Evolutionary conservation across 2,888 invertebrate genomes (phyloP).

Genomic region (Dinocampus coccinellae): DNA sequence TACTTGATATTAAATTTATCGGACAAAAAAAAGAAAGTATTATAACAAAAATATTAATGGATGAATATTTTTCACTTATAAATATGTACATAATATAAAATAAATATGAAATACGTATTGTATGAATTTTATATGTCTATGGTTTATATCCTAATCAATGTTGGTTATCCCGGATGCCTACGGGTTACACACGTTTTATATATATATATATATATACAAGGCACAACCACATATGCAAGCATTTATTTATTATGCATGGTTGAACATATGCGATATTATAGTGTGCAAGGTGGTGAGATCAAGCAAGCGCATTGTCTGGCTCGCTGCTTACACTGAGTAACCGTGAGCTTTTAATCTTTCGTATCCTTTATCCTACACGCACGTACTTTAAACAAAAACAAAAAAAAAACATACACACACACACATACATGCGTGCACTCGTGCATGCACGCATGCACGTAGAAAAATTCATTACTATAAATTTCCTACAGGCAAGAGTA

Average conservation of each 20-base stretch:
- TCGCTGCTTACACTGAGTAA: background rate
- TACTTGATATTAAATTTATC: conserved; percentile 1
- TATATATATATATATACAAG: too few relatives aligned
- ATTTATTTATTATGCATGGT: conserved; percentile 25
- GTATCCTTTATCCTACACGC: background rate
- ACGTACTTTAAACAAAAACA: too few relatives aligned
- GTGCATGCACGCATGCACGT: too few relatives aligned
- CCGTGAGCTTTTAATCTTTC: background rate
- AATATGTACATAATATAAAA: background rate
- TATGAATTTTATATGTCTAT: too few relatives aligned
- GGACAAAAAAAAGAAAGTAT: background rate
- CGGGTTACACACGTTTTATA: background rate
- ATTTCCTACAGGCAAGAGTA: too few relatives aligned
- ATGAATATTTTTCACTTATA: background rate
- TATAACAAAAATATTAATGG: conserved; percentile 41
- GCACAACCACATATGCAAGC: background rate
- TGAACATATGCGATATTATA: background rate
- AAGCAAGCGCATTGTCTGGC: background rate
- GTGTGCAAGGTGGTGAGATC: conserved; percentile 12
- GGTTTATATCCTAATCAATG: background rate
- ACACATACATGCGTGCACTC: too few relatives aligned
- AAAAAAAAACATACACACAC: too few relatives aligned
- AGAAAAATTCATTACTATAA: too few relatives aligned
- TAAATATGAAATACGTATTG: background rate
- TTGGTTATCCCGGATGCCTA: conserved; percentile 1